Evolutionary conservation across 2,888 invertebrate species (phyloP).

Genomic region (Myopa tessellatipennis): DNA sequence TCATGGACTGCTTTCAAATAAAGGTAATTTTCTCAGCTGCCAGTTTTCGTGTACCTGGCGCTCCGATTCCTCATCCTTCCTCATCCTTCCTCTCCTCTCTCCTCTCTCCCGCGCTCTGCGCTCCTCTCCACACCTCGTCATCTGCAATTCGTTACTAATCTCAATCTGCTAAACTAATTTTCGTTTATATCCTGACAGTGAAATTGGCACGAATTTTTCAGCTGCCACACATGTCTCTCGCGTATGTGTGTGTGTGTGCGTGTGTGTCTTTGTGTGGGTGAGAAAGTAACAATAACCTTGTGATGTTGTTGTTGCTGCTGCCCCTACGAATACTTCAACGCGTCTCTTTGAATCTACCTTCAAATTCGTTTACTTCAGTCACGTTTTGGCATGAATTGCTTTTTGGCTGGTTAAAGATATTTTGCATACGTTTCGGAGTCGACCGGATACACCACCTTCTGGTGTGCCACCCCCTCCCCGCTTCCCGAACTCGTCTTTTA

Average conservation of each 20-base stretch:
- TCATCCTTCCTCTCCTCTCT: constrained; percentile 12
- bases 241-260: constrained; percentile 24
- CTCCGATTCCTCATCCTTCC: constrained; percentile 2
- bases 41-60: background rate
- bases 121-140: constrained; percentile 39
- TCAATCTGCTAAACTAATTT: constrained; percentile 64
- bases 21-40: constrained; percentile 36
- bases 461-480: too few species aligned
- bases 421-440: constrained; percentile 47
- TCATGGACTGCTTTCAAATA: constrained; percentile 50
- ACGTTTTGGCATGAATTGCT: constrained; percentile 33
- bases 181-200: constrained; percentile 65
- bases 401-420: constrained; percentile 32
- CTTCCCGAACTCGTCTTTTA: too few species aligned
- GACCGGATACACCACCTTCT: background rate
- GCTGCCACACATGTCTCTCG: constrained; percentile 50
- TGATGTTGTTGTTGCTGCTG: background rate
- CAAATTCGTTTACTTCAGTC: constrained; percentile 30
- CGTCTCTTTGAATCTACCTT: constrained; percentile 4
- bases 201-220: constrained; percentile 61
- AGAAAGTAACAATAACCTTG: constrained; percentile 30
- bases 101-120: constrained; percentile 25
- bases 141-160: constrained; percentile 53
- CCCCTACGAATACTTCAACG: background rate
- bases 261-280: constrained; percentile 8